Conservation (phyloP, 2,888 invertebrate genomes). For the Campoplex nolae region DNA sequence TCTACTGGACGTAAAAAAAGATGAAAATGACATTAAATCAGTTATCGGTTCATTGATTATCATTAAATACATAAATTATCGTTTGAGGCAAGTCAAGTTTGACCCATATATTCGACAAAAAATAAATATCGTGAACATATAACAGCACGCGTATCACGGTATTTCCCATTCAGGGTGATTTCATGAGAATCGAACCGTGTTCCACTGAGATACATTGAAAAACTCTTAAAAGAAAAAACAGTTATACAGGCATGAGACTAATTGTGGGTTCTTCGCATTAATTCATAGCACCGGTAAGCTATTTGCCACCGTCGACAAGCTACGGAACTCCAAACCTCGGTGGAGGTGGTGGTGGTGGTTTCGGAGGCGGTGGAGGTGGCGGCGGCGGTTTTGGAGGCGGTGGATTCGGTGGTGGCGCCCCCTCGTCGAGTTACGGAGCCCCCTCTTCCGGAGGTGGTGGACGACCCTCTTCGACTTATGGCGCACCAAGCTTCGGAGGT, state of each 20-base stretch:
- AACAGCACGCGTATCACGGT: not conserved
- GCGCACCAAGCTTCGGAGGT: constrained; percentile 84
- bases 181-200: not conserved
- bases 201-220: not conserved
- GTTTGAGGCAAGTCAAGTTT: not conserved
- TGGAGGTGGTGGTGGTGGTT: constrained; percentile 84
- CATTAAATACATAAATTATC: constrained; percentile 16
- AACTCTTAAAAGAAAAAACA: not conserved
- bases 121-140: not conserved
- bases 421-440: constrained; percentile 84
- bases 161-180: not conserved
- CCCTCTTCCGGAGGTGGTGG: constrained; percentile 81
- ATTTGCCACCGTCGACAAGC: constrained; percentile 87
- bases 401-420: constrained; percentile 72
- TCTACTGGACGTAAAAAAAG: not conserved
- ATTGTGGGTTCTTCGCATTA: constrained; percentile 7
- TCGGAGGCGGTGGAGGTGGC: constrained; percentile 65
- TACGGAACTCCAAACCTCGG: constrained; percentile 84
- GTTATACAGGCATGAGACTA: not conserved
- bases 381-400: constrained; percentile 68
- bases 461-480: constrained; percentile 81
- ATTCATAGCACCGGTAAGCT: constrained; percentile 86
- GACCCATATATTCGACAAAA: not conserved
- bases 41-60: constrained; percentile 10
- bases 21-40: not conserved